Conservation (phyloP, 2,113 vertebrate genomes). For the Pelodiscus sinensis region DNA sequence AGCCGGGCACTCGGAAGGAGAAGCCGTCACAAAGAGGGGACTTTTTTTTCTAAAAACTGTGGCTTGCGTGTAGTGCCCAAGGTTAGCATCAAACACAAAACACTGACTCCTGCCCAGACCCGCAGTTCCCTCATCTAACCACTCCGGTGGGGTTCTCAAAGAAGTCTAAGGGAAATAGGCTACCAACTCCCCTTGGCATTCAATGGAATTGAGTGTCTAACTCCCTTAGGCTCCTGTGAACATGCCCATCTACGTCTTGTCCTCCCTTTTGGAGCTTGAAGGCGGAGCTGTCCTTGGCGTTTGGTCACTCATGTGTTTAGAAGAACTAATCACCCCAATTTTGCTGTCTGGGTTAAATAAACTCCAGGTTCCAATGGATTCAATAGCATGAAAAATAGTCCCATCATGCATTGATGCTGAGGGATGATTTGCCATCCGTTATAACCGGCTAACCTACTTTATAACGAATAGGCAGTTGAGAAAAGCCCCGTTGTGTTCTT, state of each 20-base stretch:
- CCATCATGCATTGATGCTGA: background rate
- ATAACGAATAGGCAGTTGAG: background rate
- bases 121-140: background rate
- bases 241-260: background rate
- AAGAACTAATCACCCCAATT: rapidly evolving
- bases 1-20: background rate
- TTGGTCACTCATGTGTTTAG: rapidly evolving
- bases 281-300: background rate
- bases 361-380: background rate
- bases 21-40: background rate
- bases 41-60: background rate
- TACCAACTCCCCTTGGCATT: background rate
- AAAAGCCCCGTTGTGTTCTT: background rate
- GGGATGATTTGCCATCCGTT: background rate
- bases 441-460: background rate
- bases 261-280: background rate
- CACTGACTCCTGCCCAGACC: background rate
- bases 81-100: background rate
- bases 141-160: background rate
- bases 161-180: background rate
- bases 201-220: background rate
- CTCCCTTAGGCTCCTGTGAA: background rate
- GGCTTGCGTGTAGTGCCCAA: background rate
- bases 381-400: background rate
- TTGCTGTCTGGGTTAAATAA: background rate